Base-by-base conservation (phyloP, 2,888 invertebrate species). In the Orthosia incerta region DNA sequence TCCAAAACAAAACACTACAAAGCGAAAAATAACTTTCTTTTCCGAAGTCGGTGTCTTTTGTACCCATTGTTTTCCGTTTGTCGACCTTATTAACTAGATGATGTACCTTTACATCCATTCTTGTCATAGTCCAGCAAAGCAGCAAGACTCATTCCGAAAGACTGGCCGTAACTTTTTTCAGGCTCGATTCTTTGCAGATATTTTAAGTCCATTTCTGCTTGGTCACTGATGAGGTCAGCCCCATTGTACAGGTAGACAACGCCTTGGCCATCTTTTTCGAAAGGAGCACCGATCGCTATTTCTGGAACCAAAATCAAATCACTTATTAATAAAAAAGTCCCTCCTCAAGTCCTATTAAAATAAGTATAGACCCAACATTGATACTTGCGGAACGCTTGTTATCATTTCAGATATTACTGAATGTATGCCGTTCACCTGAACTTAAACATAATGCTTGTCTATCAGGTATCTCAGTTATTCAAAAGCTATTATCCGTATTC, bases 221-320 rank as follows among this genome's bases (percentile, higher is more conserved):
- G 13, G 0, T 61, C 15, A 45, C 71, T 71, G 31, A 26, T n/a
- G 4, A 81, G 56, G 9, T 69, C 75, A 4, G 80, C 74, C 0
- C 81, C 81, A 45, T 71, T 83, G 53, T 81, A 81, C 2, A 81
- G 0, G 31, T 81, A 81, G 4, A 81, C 80, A 16, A 53, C 65
- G 4, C 80, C 80, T 4, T 15, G 53, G 1, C 65, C 80, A 0
- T 62, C 4, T 2, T 72, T 68, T 26, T 81, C 80, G 18, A 79
- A 82, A 16, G 80, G 80, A 9, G 80, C 83, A 26, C 74, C 65
- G 15, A 81, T 79, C 60, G 71, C 80, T 23, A 81, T 62, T 53
- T 81, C 80, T 81, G 31, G 0, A n/a, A 4, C 11, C 3, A 20
- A 60, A 61, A 61, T 16, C 45, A 61, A 16, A 45, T 18, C 45